Conservation (phyloP, 2,797 vertebrate genomes). For the Chloroceryle amazona region DNA sequence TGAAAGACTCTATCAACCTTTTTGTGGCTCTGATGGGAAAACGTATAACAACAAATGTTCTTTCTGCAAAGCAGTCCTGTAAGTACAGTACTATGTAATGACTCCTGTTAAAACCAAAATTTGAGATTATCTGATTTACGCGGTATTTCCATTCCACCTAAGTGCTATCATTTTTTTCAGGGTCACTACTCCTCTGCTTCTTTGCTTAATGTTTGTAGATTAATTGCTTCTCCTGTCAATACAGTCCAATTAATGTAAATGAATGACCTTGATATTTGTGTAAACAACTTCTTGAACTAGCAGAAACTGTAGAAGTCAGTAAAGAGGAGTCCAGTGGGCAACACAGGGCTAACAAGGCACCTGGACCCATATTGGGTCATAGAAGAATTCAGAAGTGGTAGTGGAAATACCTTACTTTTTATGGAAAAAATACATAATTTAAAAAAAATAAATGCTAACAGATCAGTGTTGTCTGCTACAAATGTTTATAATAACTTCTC, state of each 20-base stretch:
- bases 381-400: neutral
- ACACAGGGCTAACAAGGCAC: neutral
- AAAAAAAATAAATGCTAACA: neutral
- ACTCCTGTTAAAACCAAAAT: neutral
- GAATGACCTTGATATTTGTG: neutral
- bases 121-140: neutral
- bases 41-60: conserved; percentile 75
- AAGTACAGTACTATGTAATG: neutral
- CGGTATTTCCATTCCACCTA: neutral
- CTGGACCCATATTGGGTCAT: neutral
- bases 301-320: neutral
- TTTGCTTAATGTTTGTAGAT: neutral
- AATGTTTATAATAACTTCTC: neutral
- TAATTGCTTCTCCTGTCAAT: neutral
- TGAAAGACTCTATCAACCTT: conserved; percentile 55
- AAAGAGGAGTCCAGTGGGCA: neutral
- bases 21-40: conserved; percentile 80
- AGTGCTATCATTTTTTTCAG: neutral
- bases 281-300: neutral
- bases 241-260: neutral
- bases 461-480: neutral
- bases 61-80: conserved; percentile 77
- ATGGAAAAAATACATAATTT: neutral
- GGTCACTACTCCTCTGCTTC: neutral
- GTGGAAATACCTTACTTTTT: neutral